Evolutionary conservation across 2,888 invertebrate species (phyloP).

Genomic region (Chymomyza caudatula): DNA sequence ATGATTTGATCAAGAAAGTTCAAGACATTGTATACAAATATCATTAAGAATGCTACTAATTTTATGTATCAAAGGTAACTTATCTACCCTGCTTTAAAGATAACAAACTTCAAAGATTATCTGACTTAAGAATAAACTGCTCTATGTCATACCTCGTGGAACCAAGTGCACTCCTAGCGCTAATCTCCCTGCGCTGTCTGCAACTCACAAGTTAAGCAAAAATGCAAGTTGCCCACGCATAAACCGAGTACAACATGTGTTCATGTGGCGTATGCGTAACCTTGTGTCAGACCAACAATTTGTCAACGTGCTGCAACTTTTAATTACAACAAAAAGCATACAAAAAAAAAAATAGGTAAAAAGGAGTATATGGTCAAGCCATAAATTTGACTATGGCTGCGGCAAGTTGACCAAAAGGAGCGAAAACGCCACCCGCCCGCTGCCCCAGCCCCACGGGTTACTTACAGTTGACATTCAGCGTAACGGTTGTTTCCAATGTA

Average conservation of each 20-base stretch:
- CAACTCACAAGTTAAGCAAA: not conserved
- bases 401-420: conserved; percentile 4
- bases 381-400: conserved; percentile 42
- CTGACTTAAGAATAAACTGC: too few relatives aligned
- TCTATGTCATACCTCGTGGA: too few relatives aligned
- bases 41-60: too few relatives aligned
- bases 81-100: too few relatives aligned
- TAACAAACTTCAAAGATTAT: too few relatives aligned
- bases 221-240: conserved; percentile 17
- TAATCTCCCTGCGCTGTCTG: not conserved
- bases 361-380: conserved; percentile 29
- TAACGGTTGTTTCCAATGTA: conserved; percentile 88
- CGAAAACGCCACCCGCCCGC: not conserved
- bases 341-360: not conserved
- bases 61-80: too few relatives aligned
- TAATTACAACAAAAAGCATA: conserved; percentile 49
- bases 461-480: conserved; percentile 94
- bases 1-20: too few relatives aligned
- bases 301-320: conserved; percentile 43
- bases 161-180: too few relatives aligned
- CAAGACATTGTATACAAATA: too few relatives aligned
- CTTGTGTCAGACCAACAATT: not conserved
- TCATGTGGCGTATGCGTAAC: conserved; percentile 9
- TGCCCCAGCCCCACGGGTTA: conserved; percentile 63
- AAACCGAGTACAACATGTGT: not conserved